phyloP scores from a whole-genome alignment of 37 sponge, comb jelly and placozoan genomes.

The Aphrocallistes beatrix region DNA sequence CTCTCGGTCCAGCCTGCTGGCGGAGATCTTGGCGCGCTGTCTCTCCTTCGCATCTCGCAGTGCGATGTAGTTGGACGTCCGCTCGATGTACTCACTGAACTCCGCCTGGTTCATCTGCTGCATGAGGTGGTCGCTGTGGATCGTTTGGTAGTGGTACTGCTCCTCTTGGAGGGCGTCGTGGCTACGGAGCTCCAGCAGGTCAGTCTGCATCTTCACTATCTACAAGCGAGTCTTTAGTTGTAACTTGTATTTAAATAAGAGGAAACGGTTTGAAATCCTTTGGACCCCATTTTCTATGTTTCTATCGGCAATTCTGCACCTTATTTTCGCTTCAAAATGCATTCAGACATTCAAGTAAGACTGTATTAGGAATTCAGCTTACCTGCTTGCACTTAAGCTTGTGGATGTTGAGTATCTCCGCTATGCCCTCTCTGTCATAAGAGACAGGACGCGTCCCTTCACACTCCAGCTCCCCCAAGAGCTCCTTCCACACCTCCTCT shows the following conservation, averaged over 20 bases:
- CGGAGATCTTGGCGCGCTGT: not conserved
- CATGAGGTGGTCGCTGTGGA: slow-evolving; percentile 27
- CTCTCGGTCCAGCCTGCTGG: not conserved
- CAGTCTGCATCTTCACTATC: slow-evolving; percentile 9
- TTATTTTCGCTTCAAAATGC: no score
- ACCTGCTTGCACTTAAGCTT: slow-evolving; percentile 74
- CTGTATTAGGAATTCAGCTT: not conserved
- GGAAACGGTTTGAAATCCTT: not conserved
- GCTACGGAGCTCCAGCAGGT: not conserved
- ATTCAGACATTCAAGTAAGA: no score
- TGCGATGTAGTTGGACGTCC: slow-evolving; percentile 51
- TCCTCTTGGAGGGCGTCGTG: slow-evolving; percentile 7
- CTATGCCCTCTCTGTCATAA: slow-evolving; percentile 73
- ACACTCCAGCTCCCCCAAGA: slow-evolving; percentile 64
- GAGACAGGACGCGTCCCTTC: slow-evolving; percentile 77
- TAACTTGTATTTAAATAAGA: no score
- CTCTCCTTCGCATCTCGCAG: slow-evolving; percentile 18
- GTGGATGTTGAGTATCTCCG: slow-evolving; percentile 62
- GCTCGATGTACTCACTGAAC: slow-evolving; percentile 29
- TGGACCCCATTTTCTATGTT: not conserved
- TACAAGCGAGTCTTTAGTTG: no score
- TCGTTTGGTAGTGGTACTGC: slow-evolving; percentile 17
- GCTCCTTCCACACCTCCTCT: slow-evolving; percentile 90
- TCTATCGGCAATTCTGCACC: not conserved
- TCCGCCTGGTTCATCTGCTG: slow-evolving; percentile 30